Percentiles rank a stretch among this genome's conserved stretches.
Evolutionary conservation across 1,140 invertebrate species (phyloP).

Genomic region (Scaptodrosophila lebanonensis): DNA sequence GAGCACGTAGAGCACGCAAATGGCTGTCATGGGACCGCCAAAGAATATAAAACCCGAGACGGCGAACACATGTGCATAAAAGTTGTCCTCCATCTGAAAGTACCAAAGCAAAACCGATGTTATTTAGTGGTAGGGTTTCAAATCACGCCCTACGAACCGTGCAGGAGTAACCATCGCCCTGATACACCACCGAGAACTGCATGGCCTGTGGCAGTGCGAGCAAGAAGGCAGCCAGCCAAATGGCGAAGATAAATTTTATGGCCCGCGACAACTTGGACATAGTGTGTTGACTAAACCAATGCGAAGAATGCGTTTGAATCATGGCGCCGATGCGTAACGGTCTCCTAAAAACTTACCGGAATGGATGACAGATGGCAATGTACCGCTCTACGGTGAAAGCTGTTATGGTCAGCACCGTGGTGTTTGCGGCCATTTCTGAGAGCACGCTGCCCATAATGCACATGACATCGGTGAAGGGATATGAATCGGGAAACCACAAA

Average conservation of each 20-base stretch:
- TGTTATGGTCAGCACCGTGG: slow-evolving; percentile 93
- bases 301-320: slow-evolving; percentile 24
- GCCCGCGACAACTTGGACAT: slow-evolving; percentile 88
- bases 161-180: slow-evolving; percentile 78
- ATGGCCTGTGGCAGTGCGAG: slow-evolving; percentile 88
- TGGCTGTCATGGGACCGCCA: slow-evolving; percentile 89
- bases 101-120: slow-evolving; percentile 3
- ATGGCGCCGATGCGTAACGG: not conserved
- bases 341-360: slow-evolving; percentile 77
- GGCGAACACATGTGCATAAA: slow-evolving; percentile 86
- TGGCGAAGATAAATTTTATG: slow-evolving; percentile 83
- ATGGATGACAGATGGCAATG: slow-evolving; percentile 88
- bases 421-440: slow-evolving; percentile 90
- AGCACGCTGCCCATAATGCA: slow-evolving; percentile 86
- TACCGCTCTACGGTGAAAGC: slow-evolving; percentile 90
- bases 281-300: slow-evolving; percentile 81
- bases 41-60: slow-evolving; percentile 91
- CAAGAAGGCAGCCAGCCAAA: slow-evolving; percentile 84
- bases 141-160: slow-evolving; percentile 36
- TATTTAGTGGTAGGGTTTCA: not conserved
- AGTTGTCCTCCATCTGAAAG: slow-evolving; percentile 78
- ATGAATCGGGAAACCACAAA: slow-evolving; percentile 86
- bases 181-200: slow-evolving; percentile 82
- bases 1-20: slow-evolving; percentile 88
- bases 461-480: slow-evolving; percentile 85